Evolutionary conservation across 2,113 vertebrate genomes (phyloP).

Genomic region (Junco hyemalis): DNA sequence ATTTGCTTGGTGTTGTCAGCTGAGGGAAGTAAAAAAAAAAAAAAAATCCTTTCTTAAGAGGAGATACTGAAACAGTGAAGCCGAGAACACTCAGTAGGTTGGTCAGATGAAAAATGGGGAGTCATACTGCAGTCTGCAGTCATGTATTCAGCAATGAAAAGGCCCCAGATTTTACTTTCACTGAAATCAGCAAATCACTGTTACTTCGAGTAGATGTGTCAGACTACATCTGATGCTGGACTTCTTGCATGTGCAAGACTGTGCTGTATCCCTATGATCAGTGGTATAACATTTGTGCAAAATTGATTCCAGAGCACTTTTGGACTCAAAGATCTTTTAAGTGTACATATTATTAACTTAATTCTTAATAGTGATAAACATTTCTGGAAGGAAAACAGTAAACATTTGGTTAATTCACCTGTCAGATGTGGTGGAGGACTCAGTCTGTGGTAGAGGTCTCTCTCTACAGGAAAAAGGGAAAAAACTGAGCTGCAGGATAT

Average conservation of each 20-base stretch:
- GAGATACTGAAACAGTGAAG: neutral
- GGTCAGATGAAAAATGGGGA: neutral
- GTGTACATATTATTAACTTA: accelerated
- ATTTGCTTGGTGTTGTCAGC: neutral
- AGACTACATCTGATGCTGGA: neutral
- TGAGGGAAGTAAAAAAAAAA: neutral
- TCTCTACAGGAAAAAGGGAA: neutral
- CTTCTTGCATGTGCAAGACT: neutral
- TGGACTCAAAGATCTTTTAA: neutral
- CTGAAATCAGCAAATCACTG: neutral
- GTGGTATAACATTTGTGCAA: accelerated
- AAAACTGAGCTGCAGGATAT: neutral
- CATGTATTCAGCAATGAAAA: neutral
- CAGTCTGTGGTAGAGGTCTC: accelerated
- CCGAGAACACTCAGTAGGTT: neutral
- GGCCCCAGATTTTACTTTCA: neutral
- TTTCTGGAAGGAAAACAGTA: neutral
- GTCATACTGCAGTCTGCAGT: neutral
- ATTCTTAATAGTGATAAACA: neutral
- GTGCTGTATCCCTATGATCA: neutral
- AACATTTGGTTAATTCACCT: neutral
- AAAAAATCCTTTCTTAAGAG: neutral
- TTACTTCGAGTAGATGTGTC: neutral
- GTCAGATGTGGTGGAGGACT: neutral
- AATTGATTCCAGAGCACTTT: neutral